phyloP scores from a whole-genome alignment of 2,797 vertebrate genomes.

The Gadopsis marmoratus region DNA sequence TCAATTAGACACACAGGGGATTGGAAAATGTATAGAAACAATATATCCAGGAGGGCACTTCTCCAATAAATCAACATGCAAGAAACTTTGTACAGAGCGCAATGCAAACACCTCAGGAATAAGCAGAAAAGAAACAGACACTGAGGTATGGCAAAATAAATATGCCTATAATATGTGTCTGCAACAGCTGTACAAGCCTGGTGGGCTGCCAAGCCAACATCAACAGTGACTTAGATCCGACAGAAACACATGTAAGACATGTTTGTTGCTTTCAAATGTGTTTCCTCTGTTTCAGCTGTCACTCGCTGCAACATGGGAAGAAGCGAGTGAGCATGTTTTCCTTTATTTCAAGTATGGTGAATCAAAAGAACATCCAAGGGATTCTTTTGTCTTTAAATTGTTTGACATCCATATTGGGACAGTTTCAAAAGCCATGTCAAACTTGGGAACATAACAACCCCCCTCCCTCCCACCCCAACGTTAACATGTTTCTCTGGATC shows the following conservation, averaged over 20 bases:
- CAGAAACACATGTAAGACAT: not conserved
- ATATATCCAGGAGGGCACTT: conserved; percentile 1
- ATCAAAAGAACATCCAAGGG: conserved; percentile 12
- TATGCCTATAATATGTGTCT: conserved; percentile 7
- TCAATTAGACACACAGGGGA: not conserved
- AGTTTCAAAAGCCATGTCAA: conserved; percentile 4
- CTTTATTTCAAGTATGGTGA: conserved; percentile 12
- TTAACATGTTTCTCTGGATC: not conserved
- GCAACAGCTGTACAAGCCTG: not conserved
- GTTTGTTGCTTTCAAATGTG: conserved; percentile 8
- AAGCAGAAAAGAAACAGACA: conserved; percentile 1
- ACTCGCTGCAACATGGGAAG: not conserved
- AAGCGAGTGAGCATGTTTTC: not conserved
- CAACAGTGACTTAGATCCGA: conserved; percentile 1
- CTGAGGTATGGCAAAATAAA: not conserved
- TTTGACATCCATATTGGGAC: conserved; percentile 4
- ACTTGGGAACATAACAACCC: not conserved
- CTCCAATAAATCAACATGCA: conserved; percentile 15
- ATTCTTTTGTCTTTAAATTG: not conserved
- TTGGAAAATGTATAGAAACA: conserved; percentile 19
- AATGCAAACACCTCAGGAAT: conserved; percentile 4
- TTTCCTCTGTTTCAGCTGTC: not conserved
- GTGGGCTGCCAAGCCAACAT: conserved; percentile 8
- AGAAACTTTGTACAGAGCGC: not conserved
- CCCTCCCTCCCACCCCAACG: too few species aligned